A percentile compares a stretch with the other conserved stretches of the same genome.
These are phyloP conservation scores for Pheosia gnoma DNA, from an alignment of 2,888 invertebrate species.

Conservation along the genomic window DNA sequence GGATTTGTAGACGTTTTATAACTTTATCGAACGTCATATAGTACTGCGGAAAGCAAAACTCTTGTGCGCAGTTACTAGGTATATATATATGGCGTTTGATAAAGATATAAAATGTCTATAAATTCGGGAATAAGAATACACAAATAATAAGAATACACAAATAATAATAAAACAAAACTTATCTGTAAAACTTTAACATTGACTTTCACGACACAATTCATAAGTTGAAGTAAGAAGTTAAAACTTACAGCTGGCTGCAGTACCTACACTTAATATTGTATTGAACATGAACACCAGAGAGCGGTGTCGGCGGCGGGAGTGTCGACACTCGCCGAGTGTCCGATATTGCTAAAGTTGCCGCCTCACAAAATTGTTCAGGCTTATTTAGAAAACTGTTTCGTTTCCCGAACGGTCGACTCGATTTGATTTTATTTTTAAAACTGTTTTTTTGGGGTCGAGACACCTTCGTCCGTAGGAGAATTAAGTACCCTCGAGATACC, in stretches of 20 bases:
- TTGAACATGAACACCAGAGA: conserved; percentile 37
- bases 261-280: conserved; percentile 45
- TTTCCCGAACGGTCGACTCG: conserved; percentile 24
- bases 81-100: too few relatives aligned
- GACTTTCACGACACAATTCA: conserved; percentile 21
- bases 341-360: conserved; percentile 52
- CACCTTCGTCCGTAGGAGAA: too few relatives aligned
- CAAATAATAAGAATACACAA: neutral
- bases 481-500: too few relatives aligned
- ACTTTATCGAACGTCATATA: too few relatives aligned
- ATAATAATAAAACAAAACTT: neutral
- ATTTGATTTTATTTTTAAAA: conserved; percentile 10
- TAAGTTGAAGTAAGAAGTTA: conserved; percentile 19
- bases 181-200: conserved; percentile 12
- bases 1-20: too few relatives aligned
- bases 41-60: too few relatives aligned
- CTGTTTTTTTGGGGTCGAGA: too few relatives aligned
- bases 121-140: too few relatives aligned
- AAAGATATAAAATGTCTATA: too few relatives aligned
- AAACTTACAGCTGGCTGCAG: conserved; percentile 14
- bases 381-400: conserved; percentile 45
- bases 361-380: conserved; percentile 35
- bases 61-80: too few relatives aligned
- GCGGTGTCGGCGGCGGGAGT: conserved; percentile 28
- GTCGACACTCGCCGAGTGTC: conserved; percentile 38